Evolutionary conservation across 2,888 invertebrate species (phyloP).

Genomic region (Scaptomyza reducta): DNA sequence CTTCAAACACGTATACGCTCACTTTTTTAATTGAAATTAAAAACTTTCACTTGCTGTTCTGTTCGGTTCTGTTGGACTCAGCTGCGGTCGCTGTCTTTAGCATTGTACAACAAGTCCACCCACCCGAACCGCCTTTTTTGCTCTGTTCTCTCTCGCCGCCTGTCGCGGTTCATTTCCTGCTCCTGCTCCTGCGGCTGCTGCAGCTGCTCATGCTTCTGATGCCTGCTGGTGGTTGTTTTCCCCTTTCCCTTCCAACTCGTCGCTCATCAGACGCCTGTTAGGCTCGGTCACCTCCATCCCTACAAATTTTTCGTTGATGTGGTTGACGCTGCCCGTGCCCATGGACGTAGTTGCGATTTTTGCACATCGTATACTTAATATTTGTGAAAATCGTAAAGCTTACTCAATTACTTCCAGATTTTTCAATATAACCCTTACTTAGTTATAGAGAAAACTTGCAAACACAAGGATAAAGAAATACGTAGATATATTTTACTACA

Average conservation of each 20-base stretch:
- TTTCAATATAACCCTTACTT: too few species aligned
- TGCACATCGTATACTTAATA: background rate
- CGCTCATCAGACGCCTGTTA: slow-evolving; percentile 49
- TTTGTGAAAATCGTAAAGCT: too few species aligned
- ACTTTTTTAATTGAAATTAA: slow-evolving; percentile 64
- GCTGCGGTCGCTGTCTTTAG: slow-evolving; percentile 23
- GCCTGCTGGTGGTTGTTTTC: slow-evolving; percentile 8
- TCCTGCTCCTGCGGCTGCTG: background rate
- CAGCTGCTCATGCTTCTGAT: background rate
- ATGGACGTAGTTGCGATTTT: background rate
- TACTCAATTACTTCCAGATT: too few species aligned
- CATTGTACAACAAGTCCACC: slow-evolving; percentile 23
- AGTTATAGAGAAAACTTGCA: too few species aligned
- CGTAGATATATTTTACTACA: too few species aligned
- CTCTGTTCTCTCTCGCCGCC: slow-evolving; percentile 13
- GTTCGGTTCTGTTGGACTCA: background rate
- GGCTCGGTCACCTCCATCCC: slow-evolving; percentile 17
- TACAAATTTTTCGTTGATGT: background rate
- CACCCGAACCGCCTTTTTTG: slow-evolving; percentile 35
- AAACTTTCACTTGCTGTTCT: slow-evolving; percentile 38
- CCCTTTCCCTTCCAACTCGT: slow-evolving; percentile 17
- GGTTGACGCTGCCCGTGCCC: background rate
- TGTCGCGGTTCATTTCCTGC: slow-evolving; percentile 62
- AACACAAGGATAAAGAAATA: too few species aligned
- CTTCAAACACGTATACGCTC: slow-evolving; percentile 10